Evolutionary conservation across 2,888 invertebrate genomes (phyloP).

Genomic region (Ctenicera cuprea): DNA sequence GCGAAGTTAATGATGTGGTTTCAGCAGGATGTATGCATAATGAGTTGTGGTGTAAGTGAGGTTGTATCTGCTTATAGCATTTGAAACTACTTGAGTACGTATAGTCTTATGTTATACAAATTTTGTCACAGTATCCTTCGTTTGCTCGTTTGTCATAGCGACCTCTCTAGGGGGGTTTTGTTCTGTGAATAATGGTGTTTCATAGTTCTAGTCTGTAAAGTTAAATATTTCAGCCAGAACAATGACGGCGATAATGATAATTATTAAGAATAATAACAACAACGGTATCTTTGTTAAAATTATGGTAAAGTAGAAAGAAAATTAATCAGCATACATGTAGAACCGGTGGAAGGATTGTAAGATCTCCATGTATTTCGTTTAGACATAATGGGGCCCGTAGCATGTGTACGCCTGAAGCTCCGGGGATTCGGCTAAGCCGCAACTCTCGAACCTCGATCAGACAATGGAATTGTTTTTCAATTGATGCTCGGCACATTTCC

Average conservation of each 20-base stretch:
- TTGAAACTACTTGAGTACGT: slow-evolving; percentile 26
- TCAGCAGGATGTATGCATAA: slow-evolving; percentile 27
- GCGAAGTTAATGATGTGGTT: slow-evolving; percentile 39
- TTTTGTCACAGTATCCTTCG: slow-evolving; percentile 20
- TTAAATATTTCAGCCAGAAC: no score
- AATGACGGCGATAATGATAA: no score
- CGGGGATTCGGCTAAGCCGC: slow-evolving; percentile 54
- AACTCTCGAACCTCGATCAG: slow-evolving; percentile 55
- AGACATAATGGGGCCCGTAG: slow-evolving; percentile 50
- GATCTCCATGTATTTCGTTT: slow-evolving; percentile 33
- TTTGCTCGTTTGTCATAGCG: slow-evolving; percentile 16
- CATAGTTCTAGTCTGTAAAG: not conserved
- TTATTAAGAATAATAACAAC: no score
- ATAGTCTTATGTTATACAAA: slow-evolving; percentile 19
- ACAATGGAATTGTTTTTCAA: slow-evolving; percentile 60
- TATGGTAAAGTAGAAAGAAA: not conserved
- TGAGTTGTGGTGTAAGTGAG: slow-evolving; percentile 31
- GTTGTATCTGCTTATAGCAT: slow-evolving; percentile 22
- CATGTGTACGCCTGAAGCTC: slow-evolving; percentile 48
- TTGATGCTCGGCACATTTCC: slow-evolving; percentile 58
- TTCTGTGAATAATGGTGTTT: slow-evolving; percentile 3
- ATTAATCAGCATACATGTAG: slow-evolving; percentile 24
- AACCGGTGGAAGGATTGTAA: not conserved
- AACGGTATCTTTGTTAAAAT: not conserved
- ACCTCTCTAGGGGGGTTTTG: not conserved